phyloP scores from a whole-genome alignment of 2,797 vertebrate genomes.

The Erethizon dorsatum region DNA sequence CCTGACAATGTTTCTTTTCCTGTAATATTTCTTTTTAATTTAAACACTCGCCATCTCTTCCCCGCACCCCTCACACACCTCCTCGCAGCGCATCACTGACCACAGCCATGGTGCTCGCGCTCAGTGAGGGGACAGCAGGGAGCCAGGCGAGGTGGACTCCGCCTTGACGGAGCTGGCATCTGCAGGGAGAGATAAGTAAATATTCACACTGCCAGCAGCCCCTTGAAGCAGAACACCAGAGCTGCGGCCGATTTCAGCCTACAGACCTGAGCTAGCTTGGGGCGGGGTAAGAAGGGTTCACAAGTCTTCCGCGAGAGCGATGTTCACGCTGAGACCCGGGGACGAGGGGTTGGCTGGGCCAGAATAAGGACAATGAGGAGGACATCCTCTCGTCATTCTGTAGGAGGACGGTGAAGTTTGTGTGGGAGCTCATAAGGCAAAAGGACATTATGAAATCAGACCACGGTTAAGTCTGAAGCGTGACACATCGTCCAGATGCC shows the following conservation, averaged over 20 bases:
- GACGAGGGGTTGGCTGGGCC: not conserved
- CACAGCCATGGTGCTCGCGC: fast-evolving
- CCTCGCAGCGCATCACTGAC: fast-evolving
- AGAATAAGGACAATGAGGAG: not conserved
- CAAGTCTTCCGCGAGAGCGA: not conserved
- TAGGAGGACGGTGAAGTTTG: not conserved
- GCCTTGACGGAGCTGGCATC: not conserved
- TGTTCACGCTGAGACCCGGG: not conserved
- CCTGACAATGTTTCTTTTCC: no score
- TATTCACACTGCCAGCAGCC: not conserved
- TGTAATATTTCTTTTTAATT: no score
- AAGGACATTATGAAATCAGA: no score
- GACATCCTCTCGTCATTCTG: not conserved
- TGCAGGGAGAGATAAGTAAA: not conserved
- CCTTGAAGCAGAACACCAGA: not conserved
- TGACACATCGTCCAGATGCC: fast-evolving
- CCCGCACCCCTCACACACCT: no score
- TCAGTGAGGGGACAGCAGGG: not conserved
- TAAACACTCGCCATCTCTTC: no score
- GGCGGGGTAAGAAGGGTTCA: not conserved
- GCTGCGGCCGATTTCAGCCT: no score
- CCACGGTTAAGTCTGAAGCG: not conserved
- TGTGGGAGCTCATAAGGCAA: no score
- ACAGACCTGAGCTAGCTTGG: not conserved
- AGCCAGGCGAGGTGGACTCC: not conserved